Base-by-base conservation (phyloP, 2,113 vertebrate species). In the Dunckerocampus dactyliophorus region DNA sequence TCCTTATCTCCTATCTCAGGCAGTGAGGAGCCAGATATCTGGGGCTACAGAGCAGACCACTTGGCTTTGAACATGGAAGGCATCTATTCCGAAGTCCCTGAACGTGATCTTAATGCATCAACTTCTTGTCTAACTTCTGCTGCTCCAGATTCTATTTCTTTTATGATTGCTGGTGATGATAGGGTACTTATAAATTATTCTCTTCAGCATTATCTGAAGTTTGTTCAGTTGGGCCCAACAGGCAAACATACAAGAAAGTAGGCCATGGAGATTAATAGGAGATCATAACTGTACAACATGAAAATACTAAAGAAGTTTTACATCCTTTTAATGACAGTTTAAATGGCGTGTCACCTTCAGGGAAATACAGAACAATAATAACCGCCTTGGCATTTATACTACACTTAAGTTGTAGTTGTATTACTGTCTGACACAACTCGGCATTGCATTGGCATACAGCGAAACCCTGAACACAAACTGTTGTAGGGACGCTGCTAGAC, bases 21-120 rank as follows among this genome's bases (percentile, higher is more conserved):
- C 69, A 71, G 78, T 80, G 77, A 77, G 58, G 66, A 74, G 61
- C 24, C 66, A 55, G 72, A 51, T 73, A 71, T 77, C 72, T 43
- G 42, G 59, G 65, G 72, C 59, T 51, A 59, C 34, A 56, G 46
- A 53, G 48, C 53, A 37, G 43, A 57, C 39, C 54, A 50, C 60
- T 72, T 51, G 47, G 54, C 62, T 54, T 71, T 59, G 57, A 31
- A 43, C 43, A 22, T 28, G 54, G 46, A 61, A 34, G 57, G 68
- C 64, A 14, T 51, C 58, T 52, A 62, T 46, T 62, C 50, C 34
- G 47, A 13, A 37, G 55, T 70, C 20, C 48, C 51, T 16, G 21
- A 28, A 59, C 59, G 34, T 21, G 3, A 37, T 69, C 42, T 69
- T 65, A 67, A 20, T 67, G 65, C 53, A 24, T 20, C 45, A 58